phyloP scores from a whole-genome alignment of 2,797 vertebrate species.

The Okamejei kenojei region DNA sequence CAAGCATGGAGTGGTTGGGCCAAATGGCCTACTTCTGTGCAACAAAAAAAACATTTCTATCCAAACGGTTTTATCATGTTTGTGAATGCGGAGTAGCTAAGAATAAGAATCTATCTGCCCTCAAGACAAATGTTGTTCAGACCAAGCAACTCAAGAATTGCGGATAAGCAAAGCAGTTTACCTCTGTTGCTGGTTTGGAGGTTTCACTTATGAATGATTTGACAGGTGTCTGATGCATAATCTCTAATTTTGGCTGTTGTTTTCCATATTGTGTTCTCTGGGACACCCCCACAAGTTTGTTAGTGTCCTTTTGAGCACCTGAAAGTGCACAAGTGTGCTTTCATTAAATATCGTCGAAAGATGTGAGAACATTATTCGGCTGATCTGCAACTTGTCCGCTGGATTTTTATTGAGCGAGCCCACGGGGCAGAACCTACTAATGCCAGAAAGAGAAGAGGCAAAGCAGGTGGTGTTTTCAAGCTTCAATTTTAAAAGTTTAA shows the following conservation, averaged over 20 bases:
- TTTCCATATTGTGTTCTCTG: not conserved
- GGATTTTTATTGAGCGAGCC: not conserved
- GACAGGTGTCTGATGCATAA: not conserved
- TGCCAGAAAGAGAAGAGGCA: not conserved
- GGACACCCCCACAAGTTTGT: not conserved
- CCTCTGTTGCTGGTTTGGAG: not conserved
- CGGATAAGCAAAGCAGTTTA: not conserved
- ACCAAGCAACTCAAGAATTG: not conserved
- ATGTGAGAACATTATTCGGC: too few species aligned
- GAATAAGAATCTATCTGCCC: not conserved
- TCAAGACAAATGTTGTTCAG: not conserved
- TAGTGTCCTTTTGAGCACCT: not conserved
- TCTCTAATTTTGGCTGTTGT: constrained; percentile 10
- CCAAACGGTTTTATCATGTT: not conserved
- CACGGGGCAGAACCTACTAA: too few species aligned
- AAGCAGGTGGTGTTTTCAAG: not conserved
- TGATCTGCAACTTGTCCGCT: not conserved
- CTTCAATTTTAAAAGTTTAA: not conserved
- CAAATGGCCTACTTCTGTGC: not conserved
- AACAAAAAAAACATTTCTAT: too few species aligned
- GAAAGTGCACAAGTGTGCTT: not conserved
- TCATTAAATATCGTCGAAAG: not conserved
- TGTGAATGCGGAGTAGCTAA: not conserved
- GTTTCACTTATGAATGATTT: constrained; percentile 11
- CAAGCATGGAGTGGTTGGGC: too few species aligned